Base-by-base conservation (phyloP, 2,888 invertebrate species). In the Rhingia campestris region DNA sequence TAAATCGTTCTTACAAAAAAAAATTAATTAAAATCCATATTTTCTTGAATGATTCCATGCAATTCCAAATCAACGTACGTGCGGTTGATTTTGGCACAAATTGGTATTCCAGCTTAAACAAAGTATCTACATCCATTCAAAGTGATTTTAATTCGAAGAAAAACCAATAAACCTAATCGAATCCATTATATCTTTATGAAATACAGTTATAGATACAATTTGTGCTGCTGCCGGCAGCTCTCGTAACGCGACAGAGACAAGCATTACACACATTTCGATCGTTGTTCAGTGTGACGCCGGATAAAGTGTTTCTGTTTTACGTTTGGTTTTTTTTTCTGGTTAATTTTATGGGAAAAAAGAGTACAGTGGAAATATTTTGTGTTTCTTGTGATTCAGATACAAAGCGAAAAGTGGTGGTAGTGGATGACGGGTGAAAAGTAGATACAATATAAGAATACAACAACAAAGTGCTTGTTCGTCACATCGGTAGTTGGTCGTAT, bases 181-280 rank as follows among this genome's bases (percentile, higher is more conserved):
- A 59, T 74, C 77, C 72, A 77, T 82, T 73, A 53, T 59, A 59
- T 66, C 37, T 72, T 51, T 58, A 77, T 63, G 59, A 59, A 56
- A 70, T 58, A 79, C 41, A 79, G 79, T 66, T 79, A 70, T 79
- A 82, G 82, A 82, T 84, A 84, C 74, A 79, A 69, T 84, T 84
- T 79, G 54, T 22, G 22, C 22, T 22, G 22, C 22, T 22, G 22
- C 22, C 2, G 22, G 22, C 53, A 74, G 74, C 82, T 84, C 79
- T 77, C 69, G 77, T 82, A 82, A 82, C 77, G 73, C 72, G 72
- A 79, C 72, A 72, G 58, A 72, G 75, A 75, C 70, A 49, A 56
- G 56, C 64, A 81, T 76, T 75, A 70, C 76, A 81, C 43, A 75
- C 69, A 70, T 49, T 59, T 64, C 66, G 59, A 45, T 54, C n/a